Conservation (phyloP, 2,113 vertebrate genomes). For the Hemibagrus wyckioides region DNA sequence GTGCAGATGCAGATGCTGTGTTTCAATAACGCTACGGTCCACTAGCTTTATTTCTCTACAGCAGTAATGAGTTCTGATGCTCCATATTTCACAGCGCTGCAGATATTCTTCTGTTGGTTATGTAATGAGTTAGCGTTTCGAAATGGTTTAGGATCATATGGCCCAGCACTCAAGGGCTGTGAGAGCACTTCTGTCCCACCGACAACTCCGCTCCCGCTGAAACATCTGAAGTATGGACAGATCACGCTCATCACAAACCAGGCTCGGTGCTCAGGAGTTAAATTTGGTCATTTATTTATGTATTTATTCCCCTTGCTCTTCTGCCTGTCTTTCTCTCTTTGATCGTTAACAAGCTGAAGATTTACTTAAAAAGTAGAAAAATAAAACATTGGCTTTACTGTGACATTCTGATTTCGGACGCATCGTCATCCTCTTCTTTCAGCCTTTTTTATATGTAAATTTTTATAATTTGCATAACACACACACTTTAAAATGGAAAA, state of each 20-base stretch:
- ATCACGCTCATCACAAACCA: background rate
- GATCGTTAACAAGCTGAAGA: background rate
- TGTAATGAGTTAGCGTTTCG: background rate
- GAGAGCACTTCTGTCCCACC: slow-evolving; percentile 9
- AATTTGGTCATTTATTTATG: background rate
- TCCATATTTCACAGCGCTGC: background rate
- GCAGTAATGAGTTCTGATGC: background rate
- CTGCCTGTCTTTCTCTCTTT: background rate
- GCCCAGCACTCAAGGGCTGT: background rate
- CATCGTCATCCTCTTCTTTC: background rate
- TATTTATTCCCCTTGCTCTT: too few species aligned
- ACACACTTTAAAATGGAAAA: background rate
- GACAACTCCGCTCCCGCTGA: background rate
- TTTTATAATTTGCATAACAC: background rate
- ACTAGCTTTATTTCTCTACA: background rate
- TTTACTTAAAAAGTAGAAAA: background rate
- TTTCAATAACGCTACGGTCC: background rate
- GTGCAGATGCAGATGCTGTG: background rate
- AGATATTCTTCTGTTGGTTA: slow-evolving; percentile 2
- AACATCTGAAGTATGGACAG: background rate
- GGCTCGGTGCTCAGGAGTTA: background rate
- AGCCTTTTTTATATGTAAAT: background rate
- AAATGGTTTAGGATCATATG: slow-evolving; percentile 7
- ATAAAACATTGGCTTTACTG: background rate
- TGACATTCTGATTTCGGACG: background rate